A percentile compares a stretch with the other conserved stretches of the same genome.
Evolutionary conservation across 2,797 vertebrate species (phyloP).

Genomic region (Taenioides sp.): DNA sequence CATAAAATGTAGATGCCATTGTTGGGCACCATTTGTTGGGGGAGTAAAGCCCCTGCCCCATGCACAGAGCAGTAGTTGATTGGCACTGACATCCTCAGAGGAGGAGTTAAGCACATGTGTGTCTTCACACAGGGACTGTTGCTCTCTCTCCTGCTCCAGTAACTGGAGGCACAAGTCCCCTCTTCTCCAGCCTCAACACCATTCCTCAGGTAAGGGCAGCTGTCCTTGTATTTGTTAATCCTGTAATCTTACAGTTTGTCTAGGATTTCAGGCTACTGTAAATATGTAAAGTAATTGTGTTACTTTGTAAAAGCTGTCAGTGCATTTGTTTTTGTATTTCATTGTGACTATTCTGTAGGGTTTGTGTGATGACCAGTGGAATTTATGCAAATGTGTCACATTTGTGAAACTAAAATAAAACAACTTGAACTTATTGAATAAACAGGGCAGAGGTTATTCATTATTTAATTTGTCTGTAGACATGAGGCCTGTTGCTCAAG

Average conservation of each 20-base stretch:
- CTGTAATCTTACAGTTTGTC: neutral
- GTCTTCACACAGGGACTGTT: conserved; percentile 45
- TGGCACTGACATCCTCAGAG: conserved; percentile 63
- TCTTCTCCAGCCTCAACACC: conserved; percentile 65
- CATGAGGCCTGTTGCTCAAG: conserved; percentile 57
- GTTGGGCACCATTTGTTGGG: conserved; percentile 33
- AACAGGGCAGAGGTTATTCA: conserved; percentile 4
- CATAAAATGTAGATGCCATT: conserved; percentile 21
- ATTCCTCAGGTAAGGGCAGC: conserved; percentile 66
- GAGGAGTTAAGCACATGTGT: conserved; percentile 76
- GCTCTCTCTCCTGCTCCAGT: conserved; percentile 76
- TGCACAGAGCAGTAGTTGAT: conserved; percentile 66
- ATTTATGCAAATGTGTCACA: neutral
- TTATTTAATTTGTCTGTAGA: conserved; percentile 38
- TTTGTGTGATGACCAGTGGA: neutral
- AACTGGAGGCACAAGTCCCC: conserved; percentile 74
- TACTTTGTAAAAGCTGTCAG: neutral
- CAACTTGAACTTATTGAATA: neutral
- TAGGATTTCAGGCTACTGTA: neutral
- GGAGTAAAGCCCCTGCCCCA: conserved; percentile 33
- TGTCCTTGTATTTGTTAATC: conserved; percentile 1
- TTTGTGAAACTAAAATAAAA: neutral
- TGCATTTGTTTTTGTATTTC: neutral
- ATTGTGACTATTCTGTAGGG: neutral
- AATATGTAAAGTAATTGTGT: neutral